Conservation (phyloP, 2,113 vertebrate species). For the Picathartes gymnocephalus region DNA sequence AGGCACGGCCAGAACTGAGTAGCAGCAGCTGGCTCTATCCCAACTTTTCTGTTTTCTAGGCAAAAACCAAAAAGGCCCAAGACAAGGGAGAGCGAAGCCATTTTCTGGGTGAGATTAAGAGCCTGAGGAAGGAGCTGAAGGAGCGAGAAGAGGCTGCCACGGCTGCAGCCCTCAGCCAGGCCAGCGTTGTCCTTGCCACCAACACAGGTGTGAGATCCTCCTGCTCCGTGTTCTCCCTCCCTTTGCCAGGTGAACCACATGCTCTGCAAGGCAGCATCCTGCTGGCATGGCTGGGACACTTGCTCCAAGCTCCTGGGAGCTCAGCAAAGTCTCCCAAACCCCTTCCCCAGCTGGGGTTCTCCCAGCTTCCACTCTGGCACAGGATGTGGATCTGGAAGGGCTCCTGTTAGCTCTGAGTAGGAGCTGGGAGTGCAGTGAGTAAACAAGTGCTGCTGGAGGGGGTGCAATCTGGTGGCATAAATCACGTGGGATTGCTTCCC, state of each 20-base stretch:
- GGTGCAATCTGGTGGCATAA: background rate
- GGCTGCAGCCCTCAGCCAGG: conserved; percentile 76
- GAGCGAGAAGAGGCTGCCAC: conserved; percentile 84
- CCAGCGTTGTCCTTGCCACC: conserved; percentile 85
- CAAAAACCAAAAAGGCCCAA: conserved; percentile 75
- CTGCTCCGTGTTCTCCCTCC: background rate
- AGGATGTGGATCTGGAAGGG: background rate
- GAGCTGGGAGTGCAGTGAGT: background rate
- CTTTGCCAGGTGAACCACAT: background rate
- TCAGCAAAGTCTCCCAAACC: background rate
- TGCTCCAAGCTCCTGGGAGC: background rate
- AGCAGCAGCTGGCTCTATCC: background rate
- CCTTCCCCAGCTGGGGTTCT: background rate
- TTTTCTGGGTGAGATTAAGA: conserved; percentile 78
- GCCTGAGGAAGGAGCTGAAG: conserved; percentile 86
- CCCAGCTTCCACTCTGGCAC: background rate
- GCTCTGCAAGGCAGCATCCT: background rate
- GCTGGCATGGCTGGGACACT: background rate
- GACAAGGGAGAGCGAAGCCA: conserved; percentile 79
- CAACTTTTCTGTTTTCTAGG: conserved; percentile 37
- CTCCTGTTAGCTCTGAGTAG: background rate
- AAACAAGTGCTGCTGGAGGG: background rate
- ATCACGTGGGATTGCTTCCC: background rate
- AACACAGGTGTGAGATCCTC: conserved; percentile 80
- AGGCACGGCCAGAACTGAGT: background rate